phyloP scores from a whole-genome alignment of 2,888 invertebrate genomes.

The Caenorhabditis virilis region DNA sequence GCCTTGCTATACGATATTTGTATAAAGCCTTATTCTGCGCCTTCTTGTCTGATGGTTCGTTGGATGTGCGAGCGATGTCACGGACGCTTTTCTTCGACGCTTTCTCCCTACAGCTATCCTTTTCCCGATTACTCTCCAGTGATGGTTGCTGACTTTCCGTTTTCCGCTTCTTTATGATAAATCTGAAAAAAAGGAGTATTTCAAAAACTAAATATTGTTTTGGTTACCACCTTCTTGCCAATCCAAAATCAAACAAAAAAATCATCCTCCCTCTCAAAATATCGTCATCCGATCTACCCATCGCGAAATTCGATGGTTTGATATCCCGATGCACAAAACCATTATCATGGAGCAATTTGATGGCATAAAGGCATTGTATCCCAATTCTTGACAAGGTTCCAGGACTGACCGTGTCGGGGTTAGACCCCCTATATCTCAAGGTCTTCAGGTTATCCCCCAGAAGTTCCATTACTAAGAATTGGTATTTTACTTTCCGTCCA shows the following conservation, averaged over 20 bases:
- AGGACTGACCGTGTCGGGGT: constrained; percentile 8
- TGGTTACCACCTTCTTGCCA: constrained; percentile 15
- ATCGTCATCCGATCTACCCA: neutral
- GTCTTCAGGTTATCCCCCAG: constrained; percentile 21
- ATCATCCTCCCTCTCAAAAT: constrained; percentile 4
- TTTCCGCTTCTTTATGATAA: no score
- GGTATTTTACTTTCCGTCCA: constrained; percentile 9
- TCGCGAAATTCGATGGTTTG: constrained; percentile 42
- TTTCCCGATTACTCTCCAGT: neutral
- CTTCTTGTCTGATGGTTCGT: no score
- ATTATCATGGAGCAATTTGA: constrained; percentile 44
- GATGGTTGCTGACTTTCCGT: no score
- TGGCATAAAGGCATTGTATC: constrained; percentile 24
- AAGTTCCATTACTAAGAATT: constrained; percentile 20
- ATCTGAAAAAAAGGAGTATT: no score
- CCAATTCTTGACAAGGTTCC: constrained; percentile 27
- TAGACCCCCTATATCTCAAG: constrained; percentile 1
- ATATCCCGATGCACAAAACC: constrained; percentile 50
- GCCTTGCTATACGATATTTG: constrained; percentile 14
- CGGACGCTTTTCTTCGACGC: neutral
- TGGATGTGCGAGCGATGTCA: no score
- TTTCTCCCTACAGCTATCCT: neutral
- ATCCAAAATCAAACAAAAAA: constrained; percentile 24
- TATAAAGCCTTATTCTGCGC: neutral
- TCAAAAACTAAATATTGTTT: no score